Evolutionary conservation across 2,888 invertebrate genomes (phyloP), one percentile per base, ranked within the genome.

Genomic region (Philereme transversata): DNA sequence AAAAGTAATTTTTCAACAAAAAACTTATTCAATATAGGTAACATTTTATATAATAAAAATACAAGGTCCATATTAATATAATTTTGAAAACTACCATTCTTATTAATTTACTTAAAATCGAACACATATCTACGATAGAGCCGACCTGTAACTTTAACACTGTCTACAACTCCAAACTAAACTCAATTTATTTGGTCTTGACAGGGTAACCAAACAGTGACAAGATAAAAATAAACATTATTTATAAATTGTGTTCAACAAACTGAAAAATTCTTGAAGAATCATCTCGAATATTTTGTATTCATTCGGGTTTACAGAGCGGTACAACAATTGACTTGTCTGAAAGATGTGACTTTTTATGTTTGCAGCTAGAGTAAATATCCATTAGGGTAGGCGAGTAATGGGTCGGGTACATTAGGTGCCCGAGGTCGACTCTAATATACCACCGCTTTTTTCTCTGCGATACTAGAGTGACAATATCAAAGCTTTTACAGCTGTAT

Each of bases 361-460:
- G 84, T 83, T 76, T 75, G 71, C 76, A 77, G 73, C 69, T 76
- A 79, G 81, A 82, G 84, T 86, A 84, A 85, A 88, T 87, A 84
- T 86, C 87, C 86, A 88, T 88, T 88, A 87, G 79, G 75, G 76
- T 71, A 75, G 72, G 75, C 76, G 78, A 83, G 85, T 86, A 86
- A 86, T 83, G 84, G 81, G 75, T 69, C 70, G 76, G 75, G 76
- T 73, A 82, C 84, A 84, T 87, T 86, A 86, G 77, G 77, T 72
- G 74, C 69, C 68, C 79, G 78, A 80, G 78, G 79, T 79, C 78
- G 81, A 73, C 74, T 72, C 78, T 81, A 80, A 81, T 82, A 81
- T 77, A 76, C 73, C 73, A 70, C 69, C 72, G 76, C 77, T 76
- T 75, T n/a, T 79, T 77, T 75, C 63, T 57, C 56, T 34, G 46